Evolutionary conservation across 2,113 vertebrate genomes (phyloP), one percentile per base, ranked within the genome.

Genomic region (Lycaon pictus): DNA sequence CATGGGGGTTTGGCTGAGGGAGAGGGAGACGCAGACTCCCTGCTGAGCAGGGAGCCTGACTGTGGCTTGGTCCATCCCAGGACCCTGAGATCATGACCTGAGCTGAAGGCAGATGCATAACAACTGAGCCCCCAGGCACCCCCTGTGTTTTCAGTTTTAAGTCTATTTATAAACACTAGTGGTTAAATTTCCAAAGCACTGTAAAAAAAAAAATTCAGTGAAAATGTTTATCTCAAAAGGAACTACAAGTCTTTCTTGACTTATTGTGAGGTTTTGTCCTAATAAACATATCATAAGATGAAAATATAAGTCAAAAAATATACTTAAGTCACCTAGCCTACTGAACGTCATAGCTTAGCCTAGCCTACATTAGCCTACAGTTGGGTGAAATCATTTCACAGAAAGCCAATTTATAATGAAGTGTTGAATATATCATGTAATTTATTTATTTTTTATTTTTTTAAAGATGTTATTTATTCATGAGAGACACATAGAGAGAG

Each of bases 151-250:
- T 92, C 17, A 63, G 27, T 48, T 85, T 94, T 90, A 58, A 96
- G 48, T 92, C 88, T 77, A 63, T 96, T 62, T 53, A 71, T 95
- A 67, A 95, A 90, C 74, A 71, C 13, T 85, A 80, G 20, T 37
- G 71, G 22, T 22, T 90, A 63, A 74, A 91, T 92, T 98, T 98
- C 85, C 92, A 96, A 97, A 72, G 79, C 79, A 27, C 92, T 43
- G 13, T 92, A 60, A 91, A 86, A 97, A 65, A 94, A 96, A 43
- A 43, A 43, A 43, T 23, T 91, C 58, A 51, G 74, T 43, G 27
- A 92, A 98, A 96, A 97, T 91, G 35, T 88, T 96, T 96, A 53
- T 93, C 87, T 92, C 16, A 87, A 97, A 95, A 89, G 51, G 23
- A 62, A 97, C 53, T 93, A 25, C 29, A 55, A 10, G 48, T 79